phyloP scores from a whole-genome alignment of 2,888 invertebrate species.

The Cheilosia grossa region DNA sequence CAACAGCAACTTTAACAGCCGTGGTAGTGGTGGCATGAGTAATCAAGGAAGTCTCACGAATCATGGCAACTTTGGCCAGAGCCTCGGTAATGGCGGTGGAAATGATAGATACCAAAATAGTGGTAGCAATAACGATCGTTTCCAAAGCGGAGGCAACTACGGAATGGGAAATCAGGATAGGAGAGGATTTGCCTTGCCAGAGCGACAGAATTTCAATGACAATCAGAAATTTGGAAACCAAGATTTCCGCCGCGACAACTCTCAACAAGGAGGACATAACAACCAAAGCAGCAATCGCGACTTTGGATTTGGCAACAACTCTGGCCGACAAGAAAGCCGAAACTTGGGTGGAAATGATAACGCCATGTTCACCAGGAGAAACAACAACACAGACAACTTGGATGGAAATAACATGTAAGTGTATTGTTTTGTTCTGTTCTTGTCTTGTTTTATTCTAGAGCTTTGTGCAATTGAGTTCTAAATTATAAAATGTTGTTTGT shows the following conservation, averaged over 20 bases:
- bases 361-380: constrained; percentile 84
- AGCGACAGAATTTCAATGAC: constrained; percentile 63
- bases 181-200: constrained; percentile 81
- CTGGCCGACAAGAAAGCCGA: constrained; percentile 28
- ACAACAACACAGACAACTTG: constrained; percentile 48
- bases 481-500: constrained; percentile 6
- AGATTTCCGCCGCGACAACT: constrained; percentile 23
- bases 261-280: constrained; percentile 22
- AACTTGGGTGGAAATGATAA: constrained; percentile 42
- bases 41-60: constrained; percentile 33
- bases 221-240: constrained; percentile 53
- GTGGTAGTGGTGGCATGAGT: constrained; percentile 20
- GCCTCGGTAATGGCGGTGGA: constrained; percentile 8
- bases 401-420: constrained; percentile 74
- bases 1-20: constrained; percentile 20
- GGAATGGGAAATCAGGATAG: constrained; percentile 79
- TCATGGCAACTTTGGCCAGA: constrained; percentile 54
- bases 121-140: constrained; percentile 37
- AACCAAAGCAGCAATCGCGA: constrained; percentile 77
- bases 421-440: too few relatives aligned
- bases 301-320: constrained; percentile 79
- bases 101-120: constrained; percentile 30
- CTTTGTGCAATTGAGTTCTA: not conserved
- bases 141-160: constrained; percentile 51
- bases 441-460: not conserved